Base-by-base conservation (phyloP, 2,797 vertebrate species). In the Poeciliopsis presidionis region DNA sequence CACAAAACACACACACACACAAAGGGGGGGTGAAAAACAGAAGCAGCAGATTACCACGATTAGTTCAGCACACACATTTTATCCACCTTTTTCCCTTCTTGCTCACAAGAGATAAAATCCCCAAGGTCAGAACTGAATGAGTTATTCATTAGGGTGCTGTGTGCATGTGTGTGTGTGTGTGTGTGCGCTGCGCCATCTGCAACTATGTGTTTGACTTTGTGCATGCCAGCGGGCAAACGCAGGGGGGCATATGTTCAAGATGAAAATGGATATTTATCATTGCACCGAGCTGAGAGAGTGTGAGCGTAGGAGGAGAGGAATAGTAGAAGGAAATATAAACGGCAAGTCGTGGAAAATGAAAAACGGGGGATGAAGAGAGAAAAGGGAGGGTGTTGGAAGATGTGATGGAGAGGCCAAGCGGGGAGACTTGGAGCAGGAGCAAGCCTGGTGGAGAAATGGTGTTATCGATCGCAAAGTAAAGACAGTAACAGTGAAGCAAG, bases 261-360 rank as follows among this genome's bases (percentile, higher is more conserved):
- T 92, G 90, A 90, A 95, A 95, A 94, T 92, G 88, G 92, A 91
- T 94, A 93, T 94, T 95, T 92, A 94, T 95, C 92, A 93, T 92
- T 83, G 47, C 75, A 75, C 79, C 72, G 85, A 86, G 89, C 84
- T 74, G 85, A 81, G 81, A 84, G 81, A 80, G 86, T 46, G 79
- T 7, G 53, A 83, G 82, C 7, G 73, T 81, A 81, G 81, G 88
- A 82, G 82, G 86, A 73, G 87, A 81, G 76, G 45, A 78, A 81
- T 74, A 74, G 80, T 12, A 0, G 85, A 84, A 83, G 74, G 75
- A 79, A 83, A 78, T 79, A 72, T 76, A 87, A 79, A 82, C 7
- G 28, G n/a, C 8, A 39, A 87, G 83, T 74, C 84, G 69, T 73
- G 86, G 83, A 87, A 87, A 88, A 88, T 88, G 65, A 81, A 86